Percentiles rank a stretch among this genome's conserved stretches.
These are phyloP conservation scores for Zaprionus lachaisei DNA, from an alignment of 1,140 invertebrate genomes.

Conservation along the genomic window DNA sequence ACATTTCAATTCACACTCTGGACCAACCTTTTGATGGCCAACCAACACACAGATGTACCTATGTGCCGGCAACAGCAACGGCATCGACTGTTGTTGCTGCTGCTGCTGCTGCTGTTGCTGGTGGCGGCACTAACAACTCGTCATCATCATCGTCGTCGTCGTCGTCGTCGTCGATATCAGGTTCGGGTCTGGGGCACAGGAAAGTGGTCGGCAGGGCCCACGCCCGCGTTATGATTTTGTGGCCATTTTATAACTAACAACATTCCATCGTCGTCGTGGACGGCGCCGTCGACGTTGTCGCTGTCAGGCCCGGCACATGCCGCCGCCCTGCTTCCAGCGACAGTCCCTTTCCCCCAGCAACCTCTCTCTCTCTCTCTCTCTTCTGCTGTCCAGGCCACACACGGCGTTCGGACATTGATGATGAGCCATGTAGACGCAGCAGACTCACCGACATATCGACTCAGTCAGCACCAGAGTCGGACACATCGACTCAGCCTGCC, in stretches of 20 bases:
- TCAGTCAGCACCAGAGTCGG: constrained; percentile 1
- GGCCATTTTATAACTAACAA: constrained; percentile 83
- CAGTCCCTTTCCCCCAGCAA: constrained; percentile 7
- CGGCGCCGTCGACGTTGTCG: constrained; percentile 28
- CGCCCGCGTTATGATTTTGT: constrained; percentile 81
- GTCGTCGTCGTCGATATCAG: constrained; percentile 57
- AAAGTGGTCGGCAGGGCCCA: constrained; percentile 54
- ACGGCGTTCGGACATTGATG: constrained; percentile 57
- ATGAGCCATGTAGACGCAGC: constrained; percentile 44
- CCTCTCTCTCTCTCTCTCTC: not conserved
- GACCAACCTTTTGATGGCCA: constrained; percentile 44
- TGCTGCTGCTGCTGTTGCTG: not conserved
- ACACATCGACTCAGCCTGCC: constrained; percentile 17
- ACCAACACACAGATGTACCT: not conserved
- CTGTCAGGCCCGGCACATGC: constrained; percentile 19
- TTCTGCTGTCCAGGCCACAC: constrained; percentile 56
- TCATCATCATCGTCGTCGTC: constrained; percentile 42
- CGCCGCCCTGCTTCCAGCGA: constrained; percentile 10
- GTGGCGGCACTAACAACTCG: constrained; percentile 44
- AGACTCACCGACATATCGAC: constrained; percentile 9
- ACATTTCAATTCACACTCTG: constrained; percentile 79
- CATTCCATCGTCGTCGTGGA: constrained; percentile 64
- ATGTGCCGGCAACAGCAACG: no score
- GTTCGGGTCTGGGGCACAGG: constrained; percentile 62
- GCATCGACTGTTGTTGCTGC: not conserved